Percentiles rank a stretch among this genome's conserved stretches.
Conservation (phyloP, 2,113 vertebrate species). For the Pseudorasbora parva region DNA sequence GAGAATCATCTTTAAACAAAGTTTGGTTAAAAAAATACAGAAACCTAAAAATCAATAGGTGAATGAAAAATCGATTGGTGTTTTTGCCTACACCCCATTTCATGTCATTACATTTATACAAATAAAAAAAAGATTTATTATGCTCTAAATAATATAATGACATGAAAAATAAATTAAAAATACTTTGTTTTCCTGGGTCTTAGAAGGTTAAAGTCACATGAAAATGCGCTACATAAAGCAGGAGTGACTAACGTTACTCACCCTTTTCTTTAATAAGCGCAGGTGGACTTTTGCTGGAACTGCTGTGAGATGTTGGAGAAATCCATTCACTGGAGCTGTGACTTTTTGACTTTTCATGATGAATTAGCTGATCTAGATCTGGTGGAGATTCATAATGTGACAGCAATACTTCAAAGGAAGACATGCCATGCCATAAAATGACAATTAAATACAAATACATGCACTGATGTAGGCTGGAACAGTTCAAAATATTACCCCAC, state of each 20-base stretch:
- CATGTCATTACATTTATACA: no score
- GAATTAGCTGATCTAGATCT: constrained; percentile 76
- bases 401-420: background rate
- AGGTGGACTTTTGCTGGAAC: constrained; percentile 61
- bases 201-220: background rate
- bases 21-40: no score
- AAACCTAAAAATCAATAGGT: no score
- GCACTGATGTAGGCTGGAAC: background rate
- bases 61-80: no score
- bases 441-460: background rate
- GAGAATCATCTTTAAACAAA: no score
- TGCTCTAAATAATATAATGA: no score
- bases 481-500: constrained; percentile 51
- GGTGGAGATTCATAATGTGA: background rate
- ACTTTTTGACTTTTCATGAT: constrained; percentile 62
- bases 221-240: background rate
- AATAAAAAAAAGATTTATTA: no score
- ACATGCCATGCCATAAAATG: background rate
- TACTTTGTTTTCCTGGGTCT: no score
- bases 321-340: constrained; percentile 53
- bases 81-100: no score
- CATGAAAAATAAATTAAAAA: no score
- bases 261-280: constrained; percentile 73
- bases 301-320: constrained; percentile 28
- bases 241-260: constrained; percentile 43